Conservation (phyloP, 2,113 vertebrate genomes). For the Perognathus longimembris region DNA sequence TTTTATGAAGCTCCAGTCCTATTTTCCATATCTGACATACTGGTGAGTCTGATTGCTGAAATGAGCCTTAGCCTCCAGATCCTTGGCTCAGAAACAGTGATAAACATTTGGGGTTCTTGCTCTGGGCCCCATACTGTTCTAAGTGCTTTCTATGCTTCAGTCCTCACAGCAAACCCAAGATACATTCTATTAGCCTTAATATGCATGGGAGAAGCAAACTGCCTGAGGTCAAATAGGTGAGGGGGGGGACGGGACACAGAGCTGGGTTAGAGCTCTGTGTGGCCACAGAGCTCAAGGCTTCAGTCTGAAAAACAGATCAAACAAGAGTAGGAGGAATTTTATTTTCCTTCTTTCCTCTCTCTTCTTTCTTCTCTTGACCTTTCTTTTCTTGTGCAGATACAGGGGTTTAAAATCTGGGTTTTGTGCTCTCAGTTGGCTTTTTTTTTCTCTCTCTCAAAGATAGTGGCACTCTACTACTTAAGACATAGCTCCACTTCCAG, state of each 20-base stretch:
- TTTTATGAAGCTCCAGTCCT: slow-evolving; percentile 40
- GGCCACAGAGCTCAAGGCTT: not conserved
- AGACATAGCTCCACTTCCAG: too few relatives aligned
- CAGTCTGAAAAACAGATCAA: not conserved
- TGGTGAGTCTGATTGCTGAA: not conserved
- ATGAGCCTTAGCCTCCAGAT: not conserved
- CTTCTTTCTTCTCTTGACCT: too few relatives aligned
- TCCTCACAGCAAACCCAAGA: slow-evolving; percentile 20
- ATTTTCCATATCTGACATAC: slow-evolving; percentile 48
- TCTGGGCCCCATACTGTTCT: not conserved
- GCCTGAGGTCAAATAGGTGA: slow-evolving; percentile 39
- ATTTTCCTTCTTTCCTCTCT: too few relatives aligned
- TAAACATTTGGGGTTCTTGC: not conserved
- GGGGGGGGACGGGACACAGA: too few relatives aligned
- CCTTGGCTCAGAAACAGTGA: slow-evolving; percentile 25
- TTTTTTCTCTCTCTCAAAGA: too few relatives aligned
- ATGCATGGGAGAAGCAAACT: slow-evolving; percentile 60
- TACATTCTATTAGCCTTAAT: slow-evolving; percentile 56
- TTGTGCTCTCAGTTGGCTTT: too few relatives aligned
- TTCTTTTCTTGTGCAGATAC: too few relatives aligned
- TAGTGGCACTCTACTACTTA: too few relatives aligned
- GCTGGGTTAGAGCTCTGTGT: not conserved
- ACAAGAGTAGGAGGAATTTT: not conserved
- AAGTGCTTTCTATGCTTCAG: slow-evolving; percentile 21
- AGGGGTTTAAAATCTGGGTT: too few relatives aligned